Evolutionary conservation across 2,113 vertebrate species (phyloP).

Genomic region (Amazona guildingii): DNA sequence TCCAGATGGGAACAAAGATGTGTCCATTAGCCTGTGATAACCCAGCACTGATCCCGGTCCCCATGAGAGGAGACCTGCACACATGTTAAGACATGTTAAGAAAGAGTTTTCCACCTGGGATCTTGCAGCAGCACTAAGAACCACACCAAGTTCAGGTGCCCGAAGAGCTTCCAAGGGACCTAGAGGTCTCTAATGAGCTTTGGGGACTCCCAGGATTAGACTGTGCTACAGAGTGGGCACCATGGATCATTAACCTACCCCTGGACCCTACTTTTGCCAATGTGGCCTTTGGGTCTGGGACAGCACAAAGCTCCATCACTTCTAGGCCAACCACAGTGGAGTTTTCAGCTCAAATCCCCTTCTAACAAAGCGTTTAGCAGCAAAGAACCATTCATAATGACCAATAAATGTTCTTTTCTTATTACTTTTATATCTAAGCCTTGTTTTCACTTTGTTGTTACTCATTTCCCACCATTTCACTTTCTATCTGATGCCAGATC

Average conservation of each 20-base stretch:
- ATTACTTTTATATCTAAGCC: neutral
- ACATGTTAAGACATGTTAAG: neutral
- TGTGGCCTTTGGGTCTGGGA: neutral
- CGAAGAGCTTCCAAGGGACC: neutral
- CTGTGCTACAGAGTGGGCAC: neutral
- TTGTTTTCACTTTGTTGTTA: neutral
- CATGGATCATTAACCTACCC: neutral
- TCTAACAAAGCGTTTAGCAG: neutral
- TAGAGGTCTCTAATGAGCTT: neutral
- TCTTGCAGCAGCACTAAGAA: neutral
- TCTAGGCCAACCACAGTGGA: neutral
- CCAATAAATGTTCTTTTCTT: neutral
- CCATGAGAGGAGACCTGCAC: neutral
- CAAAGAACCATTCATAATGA: accelerated
- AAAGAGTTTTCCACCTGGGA: neutral
- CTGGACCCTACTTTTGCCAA: neutral
- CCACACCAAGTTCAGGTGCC: neutral
- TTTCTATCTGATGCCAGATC: neutral
- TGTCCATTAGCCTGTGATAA: neutral
- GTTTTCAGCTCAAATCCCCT: neutral
- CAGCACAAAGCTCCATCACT: neutral
- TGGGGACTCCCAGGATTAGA: neutral
- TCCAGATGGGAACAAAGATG: neutral
- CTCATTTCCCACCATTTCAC: neutral
- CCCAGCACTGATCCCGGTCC: neutral